phyloP scores from a whole-genome alignment of 2,888 invertebrate genomes.

The Hirtodrosophila duncani region DNA sequence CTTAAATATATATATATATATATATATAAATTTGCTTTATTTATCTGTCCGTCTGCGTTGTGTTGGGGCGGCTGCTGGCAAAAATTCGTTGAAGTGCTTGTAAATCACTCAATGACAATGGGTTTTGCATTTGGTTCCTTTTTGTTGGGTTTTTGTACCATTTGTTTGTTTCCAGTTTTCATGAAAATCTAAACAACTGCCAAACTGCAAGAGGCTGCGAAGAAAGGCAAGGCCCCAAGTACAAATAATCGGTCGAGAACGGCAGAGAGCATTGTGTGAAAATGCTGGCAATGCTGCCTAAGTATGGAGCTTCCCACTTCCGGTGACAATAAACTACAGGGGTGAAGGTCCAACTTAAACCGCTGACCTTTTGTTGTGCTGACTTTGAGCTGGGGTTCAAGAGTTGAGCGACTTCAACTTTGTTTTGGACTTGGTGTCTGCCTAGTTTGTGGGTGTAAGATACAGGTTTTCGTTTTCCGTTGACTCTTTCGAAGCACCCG shows the following conservation, averaged over 20 bases:
- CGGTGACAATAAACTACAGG: slow-evolving; percentile 56
- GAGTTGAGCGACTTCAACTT: slow-evolving; percentile 21
- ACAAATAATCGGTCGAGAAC: slow-evolving; percentile 46
- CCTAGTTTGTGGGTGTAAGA: slow-evolving; percentile 16
- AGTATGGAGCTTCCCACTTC: slow-evolving; percentile 39
- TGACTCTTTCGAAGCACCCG: too few relatives aligned
- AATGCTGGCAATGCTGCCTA: slow-evolving; percentile 4
- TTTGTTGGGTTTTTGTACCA: background rate
- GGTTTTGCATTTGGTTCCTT: slow-evolving; percentile 28
- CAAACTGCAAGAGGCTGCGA: slow-evolving; percentile 1
- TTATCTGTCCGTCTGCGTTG: too few relatives aligned
- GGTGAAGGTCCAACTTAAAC: slow-evolving; percentile 38
- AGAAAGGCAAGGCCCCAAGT: slow-evolving; percentile 18
- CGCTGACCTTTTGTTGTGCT: slow-evolving; percentile 22
- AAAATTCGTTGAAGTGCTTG: slow-evolving; percentile 15
- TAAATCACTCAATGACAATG: slow-evolving; percentile 38
- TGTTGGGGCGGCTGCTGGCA: slow-evolving; percentile 12
- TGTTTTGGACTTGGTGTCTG: too few relatives aligned
- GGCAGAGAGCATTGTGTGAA: slow-evolving; percentile 9
- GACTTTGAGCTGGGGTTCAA: slow-evolving; percentile 25
- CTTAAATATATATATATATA: background rate
- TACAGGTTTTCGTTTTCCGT: slow-evolving; percentile 13
- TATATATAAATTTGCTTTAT: too few relatives aligned
- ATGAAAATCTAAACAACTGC: slow-evolving; percentile 51
- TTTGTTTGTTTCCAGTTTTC: slow-evolving; percentile 27